Evolutionary conservation across 1,140 invertebrate genomes (phyloP).

Genomic region (Trachelipus rathkii): DNA sequence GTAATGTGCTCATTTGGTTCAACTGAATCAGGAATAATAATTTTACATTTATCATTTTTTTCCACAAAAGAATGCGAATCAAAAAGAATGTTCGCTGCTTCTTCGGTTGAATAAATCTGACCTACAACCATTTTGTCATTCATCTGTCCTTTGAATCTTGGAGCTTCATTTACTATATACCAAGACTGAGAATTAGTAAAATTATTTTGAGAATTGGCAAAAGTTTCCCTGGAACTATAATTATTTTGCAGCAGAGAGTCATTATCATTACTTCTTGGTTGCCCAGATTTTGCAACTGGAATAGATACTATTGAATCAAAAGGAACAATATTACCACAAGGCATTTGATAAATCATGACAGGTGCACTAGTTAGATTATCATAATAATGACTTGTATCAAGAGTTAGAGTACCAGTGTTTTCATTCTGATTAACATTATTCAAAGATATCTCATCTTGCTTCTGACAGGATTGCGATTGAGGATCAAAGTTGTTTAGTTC

Average conservation of each 20-base stretch:
- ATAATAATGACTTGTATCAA: constrained; percentile 1
- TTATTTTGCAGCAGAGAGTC: background rate
- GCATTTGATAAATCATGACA: background rate
- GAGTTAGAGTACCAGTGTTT: background rate
- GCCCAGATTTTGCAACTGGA: background rate
- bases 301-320: background rate
- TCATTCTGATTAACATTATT: background rate
- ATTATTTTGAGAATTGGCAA: background rate
- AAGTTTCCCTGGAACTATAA: background rate
- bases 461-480: background rate
- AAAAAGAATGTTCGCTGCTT: background rate
- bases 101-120: background rate
- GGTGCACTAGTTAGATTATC: background rate
- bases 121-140: background rate
- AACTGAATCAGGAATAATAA: background rate
- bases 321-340: constrained; percentile 1
- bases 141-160: background rate
- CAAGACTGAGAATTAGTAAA: background rate
- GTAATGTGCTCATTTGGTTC: no score
- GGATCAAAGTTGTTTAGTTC: background rate
- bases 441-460: background rate
- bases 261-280: background rate
- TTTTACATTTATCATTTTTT: background rate
- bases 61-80: background rate
- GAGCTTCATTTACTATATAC: background rate